These are phyloP conservation scores for Trypoxylon attenuatum DNA, from an alignment of 2,888 invertebrate genomes.

Conservation along the genomic window DNA sequence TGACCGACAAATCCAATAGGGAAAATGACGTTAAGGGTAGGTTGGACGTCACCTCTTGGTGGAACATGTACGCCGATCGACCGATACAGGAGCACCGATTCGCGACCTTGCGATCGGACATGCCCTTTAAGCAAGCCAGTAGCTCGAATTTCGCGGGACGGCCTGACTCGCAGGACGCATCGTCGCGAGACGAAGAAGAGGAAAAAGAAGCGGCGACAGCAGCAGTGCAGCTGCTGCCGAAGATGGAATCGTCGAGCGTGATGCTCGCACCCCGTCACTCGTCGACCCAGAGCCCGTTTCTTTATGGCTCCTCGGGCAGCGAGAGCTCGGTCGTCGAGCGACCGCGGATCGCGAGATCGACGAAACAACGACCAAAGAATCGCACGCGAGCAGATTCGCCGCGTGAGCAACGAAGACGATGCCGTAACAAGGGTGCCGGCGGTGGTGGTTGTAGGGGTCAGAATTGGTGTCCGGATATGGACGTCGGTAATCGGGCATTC, in stretches of 20 bases:
- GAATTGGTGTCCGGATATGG: slow-evolving; percentile 78
- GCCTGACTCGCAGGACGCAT: too few species aligned
- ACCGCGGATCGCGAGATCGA: slow-evolving; percentile 53
- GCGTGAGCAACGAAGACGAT: slow-evolving; percentile 68
- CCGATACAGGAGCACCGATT: too few species aligned
- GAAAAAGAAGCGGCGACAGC: too few species aligned
- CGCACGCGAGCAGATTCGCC: slow-evolving; percentile 63
- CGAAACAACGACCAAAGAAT: slow-evolving; percentile 61
- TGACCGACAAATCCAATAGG: too few species aligned
- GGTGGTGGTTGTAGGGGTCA: slow-evolving; percentile 64
- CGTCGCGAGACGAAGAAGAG: too few species aligned
- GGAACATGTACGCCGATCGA: too few species aligned
- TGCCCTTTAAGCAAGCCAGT: too few species aligned
- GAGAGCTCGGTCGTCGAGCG: slow-evolving; percentile 52
- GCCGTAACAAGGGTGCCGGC: slow-evolving; percentile 66
- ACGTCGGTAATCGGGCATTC: slow-evolving; percentile 80
- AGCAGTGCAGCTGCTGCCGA: slow-evolving; percentile 22
- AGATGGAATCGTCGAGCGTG: slow-evolving; percentile 31
- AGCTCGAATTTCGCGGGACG: too few species aligned
- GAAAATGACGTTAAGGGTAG: too few species aligned
- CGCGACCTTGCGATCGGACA: too few species aligned
- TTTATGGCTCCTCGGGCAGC: slow-evolving; percentile 4
- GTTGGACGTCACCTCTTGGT: too few species aligned
- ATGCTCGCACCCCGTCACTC: slow-evolving; percentile 46
- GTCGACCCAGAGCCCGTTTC: slow-evolving; percentile 43